Evolutionary conservation across 2,797 vertebrate species (phyloP).

Genomic region (Potorous gilbertii): DNA sequence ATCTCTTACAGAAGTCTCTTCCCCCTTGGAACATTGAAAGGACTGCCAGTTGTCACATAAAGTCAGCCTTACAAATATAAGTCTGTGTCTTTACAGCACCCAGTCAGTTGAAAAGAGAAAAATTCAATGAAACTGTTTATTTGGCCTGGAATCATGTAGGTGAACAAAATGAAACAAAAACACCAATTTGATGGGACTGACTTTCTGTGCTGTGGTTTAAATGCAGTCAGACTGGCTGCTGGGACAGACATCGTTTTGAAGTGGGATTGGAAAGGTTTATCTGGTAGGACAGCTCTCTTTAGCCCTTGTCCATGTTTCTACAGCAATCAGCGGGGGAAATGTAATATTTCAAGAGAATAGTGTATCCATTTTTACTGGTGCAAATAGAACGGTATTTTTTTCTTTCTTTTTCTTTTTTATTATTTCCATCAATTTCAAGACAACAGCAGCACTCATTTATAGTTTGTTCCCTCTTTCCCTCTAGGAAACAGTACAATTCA

Average conservation of each 20-base stretch:
- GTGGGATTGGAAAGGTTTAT: neutral
- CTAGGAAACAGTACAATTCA: constrained; percentile 41
- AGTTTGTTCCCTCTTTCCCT: neutral
- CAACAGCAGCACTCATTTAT: constrained; percentile 22
- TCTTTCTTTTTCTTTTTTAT: neutral
- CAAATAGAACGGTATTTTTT: constrained; percentile 18
- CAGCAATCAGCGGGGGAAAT: neutral
- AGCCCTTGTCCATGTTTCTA: neutral
- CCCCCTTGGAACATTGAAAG: constrained; percentile 19
- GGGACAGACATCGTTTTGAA: constrained; percentile 6
- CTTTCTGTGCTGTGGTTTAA: constrained; percentile 23
- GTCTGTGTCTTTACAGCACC: neutral
- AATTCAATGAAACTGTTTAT: constrained; percentile 17
- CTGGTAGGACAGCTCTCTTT: constrained; percentile 18
- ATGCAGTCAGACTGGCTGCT: constrained; percentile 33
- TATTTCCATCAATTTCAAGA: constrained; percentile 58
- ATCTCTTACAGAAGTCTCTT: constrained; percentile 30
- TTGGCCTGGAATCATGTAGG: constrained; percentile 46
- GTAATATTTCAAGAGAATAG: neutral
- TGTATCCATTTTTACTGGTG: constrained; percentile 33
- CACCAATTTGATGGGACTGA: constrained; percentile 19
- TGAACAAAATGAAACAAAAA: constrained; percentile 31
- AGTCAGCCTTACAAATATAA: constrained; percentile 31
- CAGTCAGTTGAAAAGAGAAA: constrained; percentile 31
- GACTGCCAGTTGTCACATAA: constrained; percentile 32